Base-by-base conservation (phyloP, 1,140 invertebrate species). In the Sitophilus oryzae region DNA sequence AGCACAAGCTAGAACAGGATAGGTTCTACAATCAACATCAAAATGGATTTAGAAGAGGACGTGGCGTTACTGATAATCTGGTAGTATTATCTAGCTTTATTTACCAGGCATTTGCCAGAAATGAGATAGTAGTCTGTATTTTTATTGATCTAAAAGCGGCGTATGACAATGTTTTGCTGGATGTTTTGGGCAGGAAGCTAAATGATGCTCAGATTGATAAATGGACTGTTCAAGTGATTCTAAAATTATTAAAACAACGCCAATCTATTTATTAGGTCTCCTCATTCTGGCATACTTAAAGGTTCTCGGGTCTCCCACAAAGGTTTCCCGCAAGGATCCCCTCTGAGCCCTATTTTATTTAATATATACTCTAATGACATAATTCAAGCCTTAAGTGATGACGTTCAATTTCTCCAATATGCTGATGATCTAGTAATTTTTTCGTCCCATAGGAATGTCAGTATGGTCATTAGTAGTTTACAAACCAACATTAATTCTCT, bases 401-500 rank as follows among this genome's bases (percentile, higher is more conserved):
- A 30, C 8, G 21, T 46, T 3, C 10, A 46, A 16, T n/a, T 46
- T 4, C 20, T 46, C 4, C 11, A 8, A 18, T 46, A 25, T 46
- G 44, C 44, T 3, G 44, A 46, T 16, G 44, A 46, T 16, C 3
- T 46, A 30, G 44, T 46, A 5, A 3, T 46, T 9, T 46, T 30
- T 18, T 4, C 10, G 3, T 25, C 44, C n/a, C n/a, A 16, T 3
- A 16, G 18, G 4, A 30, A 30, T 34, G 3, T 30, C 16, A 9
- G 2, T 15, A 9, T 16, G 4, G n/a, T 15, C 6, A 46, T 30
- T 3, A 5, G 18, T n/a, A 11, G 8, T 3, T 30, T 46, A 10
- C 44, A 46, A 18, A 16, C n/a, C 10, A 30, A 4, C 9, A n/a
- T 46, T 4, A 9, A n/a, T n/a, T 3, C 9, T 10, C 2, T 30